These are phyloP conservation scores for Conus ventricosus DNA, from an alignment of 1,140 invertebrate species.

Conservation along the genomic window DNA sequence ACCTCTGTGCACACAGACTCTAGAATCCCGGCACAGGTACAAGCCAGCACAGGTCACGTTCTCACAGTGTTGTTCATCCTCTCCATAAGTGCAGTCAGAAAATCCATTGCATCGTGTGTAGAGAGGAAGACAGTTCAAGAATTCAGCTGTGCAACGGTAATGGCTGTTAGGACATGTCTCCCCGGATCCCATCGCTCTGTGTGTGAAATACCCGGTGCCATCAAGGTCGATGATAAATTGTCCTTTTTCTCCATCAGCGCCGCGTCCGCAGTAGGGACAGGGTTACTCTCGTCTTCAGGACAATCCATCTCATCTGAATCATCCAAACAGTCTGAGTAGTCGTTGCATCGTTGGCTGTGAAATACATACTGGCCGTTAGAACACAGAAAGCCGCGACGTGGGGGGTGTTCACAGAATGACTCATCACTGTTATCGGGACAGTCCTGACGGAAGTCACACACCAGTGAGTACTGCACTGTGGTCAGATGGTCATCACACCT, in stretches of 20 bases:
- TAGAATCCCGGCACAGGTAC: background rate
- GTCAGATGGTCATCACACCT: background rate
- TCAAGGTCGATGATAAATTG: background rate
- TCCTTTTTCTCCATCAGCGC: too few relatives aligned
- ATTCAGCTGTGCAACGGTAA: background rate
- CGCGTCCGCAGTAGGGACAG: too few relatives aligned
- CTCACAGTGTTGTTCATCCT: background rate
- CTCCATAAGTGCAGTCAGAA: background rate
- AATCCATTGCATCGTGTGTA: background rate
- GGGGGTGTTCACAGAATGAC: background rate
- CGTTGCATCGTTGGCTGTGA: background rate
- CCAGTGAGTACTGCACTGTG: background rate
- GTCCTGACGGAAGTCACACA: slow-evolving; percentile 17
- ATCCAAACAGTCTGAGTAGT: background rate
- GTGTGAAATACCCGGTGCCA: background rate
- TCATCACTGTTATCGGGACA: background rate
- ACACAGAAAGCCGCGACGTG: background rate
- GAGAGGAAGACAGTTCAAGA: background rate
- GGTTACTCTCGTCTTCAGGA: background rate
- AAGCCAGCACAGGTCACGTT: background rate
- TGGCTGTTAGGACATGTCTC: background rate
- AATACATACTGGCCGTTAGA: background rate
- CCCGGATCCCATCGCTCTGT: background rate
- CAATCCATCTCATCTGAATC: background rate
- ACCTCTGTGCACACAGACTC: background rate